These are phyloP conservation scores for Ctenodactylus gundi DNA, from an alignment of 2,113 vertebrate species.

Conservation along the genomic window DNA sequence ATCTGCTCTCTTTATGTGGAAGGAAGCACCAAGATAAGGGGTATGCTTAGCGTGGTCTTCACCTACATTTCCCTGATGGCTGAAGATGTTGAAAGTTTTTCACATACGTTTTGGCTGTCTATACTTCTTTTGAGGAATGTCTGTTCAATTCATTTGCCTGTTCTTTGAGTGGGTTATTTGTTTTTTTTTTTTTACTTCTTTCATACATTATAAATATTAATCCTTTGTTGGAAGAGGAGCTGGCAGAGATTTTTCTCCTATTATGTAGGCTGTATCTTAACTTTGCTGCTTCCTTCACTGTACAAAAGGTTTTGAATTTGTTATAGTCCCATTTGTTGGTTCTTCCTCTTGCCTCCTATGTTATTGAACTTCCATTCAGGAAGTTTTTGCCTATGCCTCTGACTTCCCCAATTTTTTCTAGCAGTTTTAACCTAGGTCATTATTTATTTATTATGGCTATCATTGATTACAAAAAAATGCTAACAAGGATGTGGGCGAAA, in stretches of 20 bases:
- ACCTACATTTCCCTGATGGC: not conserved
- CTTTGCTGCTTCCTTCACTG: not conserved
- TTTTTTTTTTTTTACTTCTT: not conserved
- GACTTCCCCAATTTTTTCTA: not conserved
- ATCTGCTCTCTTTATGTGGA: not conserved
- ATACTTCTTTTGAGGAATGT: not conserved
- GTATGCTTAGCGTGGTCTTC: not conserved
- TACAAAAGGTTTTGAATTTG: not conserved
- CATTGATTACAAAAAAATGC: not conserved
- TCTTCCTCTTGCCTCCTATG: not conserved
- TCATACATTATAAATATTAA: not conserved
- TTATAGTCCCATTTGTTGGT: not conserved
- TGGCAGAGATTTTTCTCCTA: not conserved
- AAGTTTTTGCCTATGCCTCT: not conserved
- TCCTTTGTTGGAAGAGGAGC: not conserved
- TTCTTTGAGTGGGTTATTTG: not conserved
- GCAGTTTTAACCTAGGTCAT: not conserved
- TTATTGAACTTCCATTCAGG: not conserved
- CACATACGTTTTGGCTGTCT: not conserved
- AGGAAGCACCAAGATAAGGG: not conserved
- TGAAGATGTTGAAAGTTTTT: not conserved
- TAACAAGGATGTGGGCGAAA: not conserved
- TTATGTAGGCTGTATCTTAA: not conserved
- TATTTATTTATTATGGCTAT: not conserved
- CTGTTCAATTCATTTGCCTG: not conserved